A percentile compares a stretch with the other conserved stretches of the same genome.
Conservation (phyloP, 2,797 vertebrate species). For the Smutsia temminckii region DNA sequence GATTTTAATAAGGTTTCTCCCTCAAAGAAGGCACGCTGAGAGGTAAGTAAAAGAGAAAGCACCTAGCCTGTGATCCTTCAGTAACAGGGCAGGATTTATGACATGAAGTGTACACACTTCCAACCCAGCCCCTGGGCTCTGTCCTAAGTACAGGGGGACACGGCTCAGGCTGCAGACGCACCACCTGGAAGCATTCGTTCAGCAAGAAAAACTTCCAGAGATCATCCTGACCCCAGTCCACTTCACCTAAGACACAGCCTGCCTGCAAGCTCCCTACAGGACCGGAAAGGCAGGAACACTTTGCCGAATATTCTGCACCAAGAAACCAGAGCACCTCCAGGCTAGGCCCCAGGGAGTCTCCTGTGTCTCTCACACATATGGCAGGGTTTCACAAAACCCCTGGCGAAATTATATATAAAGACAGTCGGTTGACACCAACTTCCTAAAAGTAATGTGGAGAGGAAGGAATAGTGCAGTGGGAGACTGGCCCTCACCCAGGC, state of each 20-base stretch:
- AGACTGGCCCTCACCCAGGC: no score
- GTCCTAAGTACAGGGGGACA: not conserved
- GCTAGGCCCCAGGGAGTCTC: not conserved
- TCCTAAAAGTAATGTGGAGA: not conserved
- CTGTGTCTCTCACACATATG: rapidly evolving
- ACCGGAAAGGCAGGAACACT: no score
- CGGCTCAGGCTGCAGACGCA: no score
- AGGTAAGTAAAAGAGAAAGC: not conserved
- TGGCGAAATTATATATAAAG: not conserved
- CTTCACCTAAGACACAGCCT: not conserved
- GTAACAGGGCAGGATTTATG: rapidly evolving
- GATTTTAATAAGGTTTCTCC: not conserved
- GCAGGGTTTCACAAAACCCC: rapidly evolving
- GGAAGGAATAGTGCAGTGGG: no score
- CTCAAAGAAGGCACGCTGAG: not conserved
- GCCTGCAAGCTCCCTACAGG: not conserved
- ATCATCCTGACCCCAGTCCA: rapidly evolving
- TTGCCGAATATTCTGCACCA: no score
- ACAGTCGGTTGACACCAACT: rapidly evolving
- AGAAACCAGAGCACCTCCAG: no score
- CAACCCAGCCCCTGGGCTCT: not conserved
- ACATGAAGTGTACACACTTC: rapidly evolving
- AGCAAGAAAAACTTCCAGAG: rapidly evolving
- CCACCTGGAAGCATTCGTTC: not conserved
- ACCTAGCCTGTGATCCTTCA: not conserved